A percentile compares a stretch with the other conserved stretches of the same genome.
Evolutionary conservation across 2,113 vertebrate genomes (phyloP).

Genomic region (Rhipidura dahli): DNA sequence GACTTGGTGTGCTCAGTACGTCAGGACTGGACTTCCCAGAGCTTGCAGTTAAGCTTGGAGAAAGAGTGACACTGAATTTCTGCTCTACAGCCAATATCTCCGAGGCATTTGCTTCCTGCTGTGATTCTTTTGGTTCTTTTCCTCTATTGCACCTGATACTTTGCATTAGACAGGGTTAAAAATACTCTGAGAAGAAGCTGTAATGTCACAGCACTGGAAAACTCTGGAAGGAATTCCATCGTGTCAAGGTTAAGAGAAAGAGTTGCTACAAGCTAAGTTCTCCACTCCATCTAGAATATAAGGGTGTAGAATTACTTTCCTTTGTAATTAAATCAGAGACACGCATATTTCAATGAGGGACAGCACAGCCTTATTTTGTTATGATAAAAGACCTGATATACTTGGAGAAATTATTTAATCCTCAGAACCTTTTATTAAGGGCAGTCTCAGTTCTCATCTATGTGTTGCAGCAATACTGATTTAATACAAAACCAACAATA

Average conservation of each 20-base stretch:
- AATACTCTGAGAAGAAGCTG: not conserved
- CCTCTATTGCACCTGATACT: not conserved
- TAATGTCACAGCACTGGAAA: not conserved
- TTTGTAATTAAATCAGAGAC: not conserved
- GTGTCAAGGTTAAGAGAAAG: not conserved
- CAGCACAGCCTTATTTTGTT: not conserved
- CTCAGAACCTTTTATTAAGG: not conserved
- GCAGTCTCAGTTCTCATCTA: not conserved
- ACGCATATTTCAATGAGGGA: not conserved
- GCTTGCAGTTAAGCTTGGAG: not conserved
- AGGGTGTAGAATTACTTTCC: not conserved
- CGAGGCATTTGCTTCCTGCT: not conserved
- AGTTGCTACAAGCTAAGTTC: not conserved
- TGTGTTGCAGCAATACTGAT: not conserved
- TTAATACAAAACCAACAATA: not conserved
- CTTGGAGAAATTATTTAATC: not conserved
- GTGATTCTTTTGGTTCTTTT: not conserved
- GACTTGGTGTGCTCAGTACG: not conserved
- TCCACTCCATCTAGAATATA: not conserved
- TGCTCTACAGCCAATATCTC: not conserved
- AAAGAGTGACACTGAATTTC: not conserved
- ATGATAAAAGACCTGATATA: not conserved
- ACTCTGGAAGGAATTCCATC: not conserved
- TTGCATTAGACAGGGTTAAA: not conserved
- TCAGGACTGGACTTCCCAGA: not conserved